Evolutionary conservation across 2,113 vertebrate species (phyloP).

Genomic region (Tetrax tetrax): DNA sequence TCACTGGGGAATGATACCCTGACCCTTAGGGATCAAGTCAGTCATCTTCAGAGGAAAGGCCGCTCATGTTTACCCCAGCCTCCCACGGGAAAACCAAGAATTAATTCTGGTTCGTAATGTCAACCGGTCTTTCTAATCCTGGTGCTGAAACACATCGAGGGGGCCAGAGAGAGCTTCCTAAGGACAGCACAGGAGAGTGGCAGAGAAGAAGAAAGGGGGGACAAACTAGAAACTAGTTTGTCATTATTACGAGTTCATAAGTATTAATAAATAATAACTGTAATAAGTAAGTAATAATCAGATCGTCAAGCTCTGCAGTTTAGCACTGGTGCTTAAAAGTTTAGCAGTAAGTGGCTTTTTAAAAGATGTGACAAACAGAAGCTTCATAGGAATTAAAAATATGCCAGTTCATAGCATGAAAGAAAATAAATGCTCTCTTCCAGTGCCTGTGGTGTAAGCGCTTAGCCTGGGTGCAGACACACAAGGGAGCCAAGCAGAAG

Average conservation of each 20-base stretch:
- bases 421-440: not conserved
- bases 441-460: not conserved
- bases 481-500: not conserved
- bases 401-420: not conserved
- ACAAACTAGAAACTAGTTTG: not conserved
- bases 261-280: not conserved
- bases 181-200: not conserved
- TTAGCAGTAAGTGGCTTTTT: not conserved
- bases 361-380: not conserved
- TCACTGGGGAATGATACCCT: accelerated
- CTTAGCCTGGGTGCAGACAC: no score
- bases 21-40: accelerated
- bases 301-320: not conserved
- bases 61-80: accelerated
- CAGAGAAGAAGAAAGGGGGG: not conserved
- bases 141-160: not conserved
- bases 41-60: not conserved
- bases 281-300: not conserved
- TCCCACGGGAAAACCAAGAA: not conserved
- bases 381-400: not conserved
- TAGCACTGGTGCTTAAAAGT: not conserved
- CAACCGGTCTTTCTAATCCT: not conserved
- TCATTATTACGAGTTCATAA: not conserved
- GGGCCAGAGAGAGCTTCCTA: not conserved
- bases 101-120: not conserved